Base-by-base conservation (phyloP, 2,113 vertebrate genomes). In the Sarotherodon lohbergeri region DNA sequence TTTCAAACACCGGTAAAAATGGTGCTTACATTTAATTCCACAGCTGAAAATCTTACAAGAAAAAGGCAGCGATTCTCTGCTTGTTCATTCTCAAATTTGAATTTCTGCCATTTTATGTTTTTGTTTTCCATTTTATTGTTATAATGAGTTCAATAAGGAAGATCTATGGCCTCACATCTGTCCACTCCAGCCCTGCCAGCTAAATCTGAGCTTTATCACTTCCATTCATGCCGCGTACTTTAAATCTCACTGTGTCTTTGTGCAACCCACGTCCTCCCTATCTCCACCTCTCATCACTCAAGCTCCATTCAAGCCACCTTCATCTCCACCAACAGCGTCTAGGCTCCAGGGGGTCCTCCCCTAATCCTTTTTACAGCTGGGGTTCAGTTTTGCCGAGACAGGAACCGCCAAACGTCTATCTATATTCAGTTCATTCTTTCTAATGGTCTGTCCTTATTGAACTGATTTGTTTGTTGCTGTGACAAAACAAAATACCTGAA, bases 311-410 rank as follows among this genome's bases (percentile, higher is more conserved):
- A 61, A 61, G 57, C 57, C 16, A 61, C 57, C 29, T 61, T 61
- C 16, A 34, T 61, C 29, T 61, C 29, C 57, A 61, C 29, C 29
- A 34, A 34, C 5, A 0, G 29, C 0, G 0, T 34, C 16, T 34
- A 19, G 9, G 16, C 29, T 61, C 29, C 29, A 19, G 57, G 29
- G 57, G 5, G 9, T 34, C 29, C 57, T 34, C 9, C 16, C 9
- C 57, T 61, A 3, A 61, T 34, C 9, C 57, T 17, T 34, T 34
- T 61, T 34, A 61, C 8, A 61, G 29, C 57, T 6, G 29, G 29
- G 57, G 57, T 17, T 0, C 16, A 3, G 29, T 61, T 61, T 61
- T 61, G 57, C 27, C 0, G 2, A 59, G 56, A 29, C 24, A 29
- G 27, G 16, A 56, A 56, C 1, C 2, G 2, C 55, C 24, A 57